phyloP scores from a whole-genome alignment of 64 coral and sea anemone genomes.

The Montipora efflorescens region DNA sequence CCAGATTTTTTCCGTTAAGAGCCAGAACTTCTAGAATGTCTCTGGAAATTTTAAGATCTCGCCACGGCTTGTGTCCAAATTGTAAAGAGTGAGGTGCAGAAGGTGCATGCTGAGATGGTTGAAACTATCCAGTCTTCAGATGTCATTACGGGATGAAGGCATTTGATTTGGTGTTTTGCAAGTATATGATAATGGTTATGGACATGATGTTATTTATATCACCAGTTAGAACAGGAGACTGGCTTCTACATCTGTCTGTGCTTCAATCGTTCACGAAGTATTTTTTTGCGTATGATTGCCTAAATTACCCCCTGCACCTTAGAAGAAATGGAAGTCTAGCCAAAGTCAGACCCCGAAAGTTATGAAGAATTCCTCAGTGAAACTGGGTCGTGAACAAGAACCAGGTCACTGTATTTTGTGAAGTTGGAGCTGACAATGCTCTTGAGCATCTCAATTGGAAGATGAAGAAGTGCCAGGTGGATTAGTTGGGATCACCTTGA shows the following conservation, averaged over 20 bases:
- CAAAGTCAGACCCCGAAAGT: background rate
- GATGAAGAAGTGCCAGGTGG: slow-evolving; percentile 40
- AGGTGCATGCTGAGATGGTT: background rate
- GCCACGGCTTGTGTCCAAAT: background rate
- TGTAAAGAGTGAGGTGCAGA: slow-evolving; percentile 1
- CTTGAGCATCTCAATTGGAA: slow-evolving; percentile 45
- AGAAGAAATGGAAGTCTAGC: background rate
- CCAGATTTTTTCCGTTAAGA: too few species aligned
- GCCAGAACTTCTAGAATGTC: background rate
- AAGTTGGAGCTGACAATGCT: background rate
- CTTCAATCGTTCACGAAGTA: background rate
- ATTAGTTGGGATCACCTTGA: slow-evolving; percentile 27
- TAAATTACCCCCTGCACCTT: background rate
- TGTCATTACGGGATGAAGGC: background rate
- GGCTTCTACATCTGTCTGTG: background rate
- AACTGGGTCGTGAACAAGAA: slow-evolving; percentile 14
- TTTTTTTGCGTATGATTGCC: background rate
- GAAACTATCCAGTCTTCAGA: background rate
- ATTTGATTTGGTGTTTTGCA: background rate
- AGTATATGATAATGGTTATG: background rate
- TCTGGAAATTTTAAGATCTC: background rate
- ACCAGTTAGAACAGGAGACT: background rate
- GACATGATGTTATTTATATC: slow-evolving; percentile 8
- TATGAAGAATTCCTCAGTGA: background rate
- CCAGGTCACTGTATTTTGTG: background rate